These are phyloP conservation scores for Coreoperca whiteheadi DNA, from an alignment of 2,113 vertebrate species.

Conservation along the genomic window DNA sequence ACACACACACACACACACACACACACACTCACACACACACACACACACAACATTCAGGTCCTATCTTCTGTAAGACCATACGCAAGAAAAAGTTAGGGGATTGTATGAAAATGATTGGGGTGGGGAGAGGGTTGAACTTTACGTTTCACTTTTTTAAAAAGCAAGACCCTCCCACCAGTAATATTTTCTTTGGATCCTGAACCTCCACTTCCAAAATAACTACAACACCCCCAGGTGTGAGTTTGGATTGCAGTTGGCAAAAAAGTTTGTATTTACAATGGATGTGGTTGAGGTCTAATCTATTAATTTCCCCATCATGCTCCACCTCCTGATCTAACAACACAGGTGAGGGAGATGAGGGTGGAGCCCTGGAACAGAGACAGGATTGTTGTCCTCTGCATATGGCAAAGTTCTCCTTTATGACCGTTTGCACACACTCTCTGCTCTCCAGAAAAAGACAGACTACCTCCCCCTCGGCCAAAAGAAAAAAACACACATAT, in stretches of 20 bases:
- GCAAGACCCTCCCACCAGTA: background rate
- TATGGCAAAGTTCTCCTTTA: too few relatives aligned
- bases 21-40: background rate
- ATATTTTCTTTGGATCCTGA: background rate
- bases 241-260: too few relatives aligned
- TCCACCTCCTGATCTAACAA: background rate
- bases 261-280: too few relatives aligned
- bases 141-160: background rate
- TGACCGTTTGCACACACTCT: too few relatives aligned
- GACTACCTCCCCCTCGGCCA: too few relatives aligned
- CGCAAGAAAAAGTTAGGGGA: background rate
- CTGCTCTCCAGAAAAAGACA: too few relatives aligned
- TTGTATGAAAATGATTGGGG: background rate
- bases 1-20: conserved; percentile 4
- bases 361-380: background rate
- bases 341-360: background rate
- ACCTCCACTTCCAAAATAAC: too few relatives aligned
- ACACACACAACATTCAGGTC: conserved; percentile 7
- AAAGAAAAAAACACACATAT: background rate
- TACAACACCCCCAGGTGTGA: too few relatives aligned
- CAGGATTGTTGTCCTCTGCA: background rate
- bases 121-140: background rate
- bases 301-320: background rate
- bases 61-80: background rate
- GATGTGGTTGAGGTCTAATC: too few relatives aligned